A percentile compares a stretch with the other conserved stretches of the same genome.
Conservation (phyloP, 1,140 invertebrate species). For the Trialeurodes vaporariorum region DNA sequence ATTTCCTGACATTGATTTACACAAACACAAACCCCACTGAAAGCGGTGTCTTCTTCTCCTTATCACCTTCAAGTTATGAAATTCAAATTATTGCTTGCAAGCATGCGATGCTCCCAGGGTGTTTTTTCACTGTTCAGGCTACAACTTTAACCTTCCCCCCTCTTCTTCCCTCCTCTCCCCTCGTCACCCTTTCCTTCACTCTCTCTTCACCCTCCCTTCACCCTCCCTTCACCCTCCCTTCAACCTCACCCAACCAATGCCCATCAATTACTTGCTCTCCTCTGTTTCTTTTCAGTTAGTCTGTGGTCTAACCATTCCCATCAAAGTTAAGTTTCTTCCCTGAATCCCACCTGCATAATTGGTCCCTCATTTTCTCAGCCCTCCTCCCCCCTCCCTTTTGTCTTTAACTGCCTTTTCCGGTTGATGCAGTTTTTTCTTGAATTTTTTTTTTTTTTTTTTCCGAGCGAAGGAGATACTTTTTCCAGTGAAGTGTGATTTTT, state of each 20-base stretch:
- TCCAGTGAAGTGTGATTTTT: too few species aligned
- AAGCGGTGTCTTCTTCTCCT: not conserved
- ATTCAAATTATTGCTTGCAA: not conserved
- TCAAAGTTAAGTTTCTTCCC: not conserved
- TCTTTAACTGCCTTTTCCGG: not conserved
- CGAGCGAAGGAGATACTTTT: too few species aligned
- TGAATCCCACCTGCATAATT: not conserved
- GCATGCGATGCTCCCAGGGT: too few species aligned
- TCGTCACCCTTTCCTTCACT: too few species aligned
- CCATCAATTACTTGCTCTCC: too few species aligned
- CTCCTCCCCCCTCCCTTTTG: not conserved
- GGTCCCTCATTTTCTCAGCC: not conserved
- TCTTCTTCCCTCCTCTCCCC: not conserved
- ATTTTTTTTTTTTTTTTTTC: not conserved
- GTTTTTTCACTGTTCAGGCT: too few species aligned
- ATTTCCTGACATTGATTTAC: not conserved
- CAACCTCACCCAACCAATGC: too few species aligned
- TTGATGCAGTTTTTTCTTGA: not conserved
- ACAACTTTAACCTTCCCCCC: not conserved
- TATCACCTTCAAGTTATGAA: not conserved
- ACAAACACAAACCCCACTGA: too few species aligned
- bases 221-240: too few species aligned
- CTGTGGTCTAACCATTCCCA: not conserved
- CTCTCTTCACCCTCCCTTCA: too few species aligned
- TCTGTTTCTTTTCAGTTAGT: too few species aligned